Base-by-base conservation (phyloP, 1,140 invertebrate genomes). In the Bombus picipes region DNA sequence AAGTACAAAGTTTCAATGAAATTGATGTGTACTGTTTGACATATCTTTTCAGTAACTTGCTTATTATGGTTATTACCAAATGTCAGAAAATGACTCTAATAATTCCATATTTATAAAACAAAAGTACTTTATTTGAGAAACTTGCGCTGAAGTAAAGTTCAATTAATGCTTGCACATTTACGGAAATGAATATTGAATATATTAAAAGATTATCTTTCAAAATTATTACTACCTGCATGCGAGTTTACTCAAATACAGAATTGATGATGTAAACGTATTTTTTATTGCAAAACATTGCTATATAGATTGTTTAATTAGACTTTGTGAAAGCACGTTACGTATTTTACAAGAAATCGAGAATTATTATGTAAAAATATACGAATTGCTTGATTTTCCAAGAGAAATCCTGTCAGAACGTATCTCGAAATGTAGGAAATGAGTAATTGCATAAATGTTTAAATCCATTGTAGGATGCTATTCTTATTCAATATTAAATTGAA, bases 1-100 rank as follows among this genome's bases (percentile, higher is more conserved):
- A 59, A 80, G 47, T 74, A 70, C 75, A 75, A 80, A 88, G 65
- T 89, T 82, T 89, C 83, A 89, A 88, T 85, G 87, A 89, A 86
- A 79, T 78, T 74, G 68, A 79, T 39, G 68, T 43, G 70, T 68
- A 83, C 62, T 71, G 34, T 37, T 76, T 43, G 12, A 77, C 43
- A 73, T 70, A 71, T 85, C 41, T 57, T 85, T 86, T 47, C 25
- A 81, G 18, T 47, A 41, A 25, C 28, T 53, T 47, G 25, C 25
- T 81, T 32, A 32, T 72, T 72, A 73, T 68, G 8, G 18, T 68
- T 68, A 68, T 22, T 37, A 68, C 32, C 22, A 18, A 68, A 81
- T 81, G 12, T 71, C 47, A 57, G 8, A 71, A 81, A 57, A 10
- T 68, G 71, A 34, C 18, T 22, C 9, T 37, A 68, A 68, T 32